Evolutionary conservation across 2,888 invertebrate species (phyloP).

Genomic region (Choreutis nemorana): DNA sequence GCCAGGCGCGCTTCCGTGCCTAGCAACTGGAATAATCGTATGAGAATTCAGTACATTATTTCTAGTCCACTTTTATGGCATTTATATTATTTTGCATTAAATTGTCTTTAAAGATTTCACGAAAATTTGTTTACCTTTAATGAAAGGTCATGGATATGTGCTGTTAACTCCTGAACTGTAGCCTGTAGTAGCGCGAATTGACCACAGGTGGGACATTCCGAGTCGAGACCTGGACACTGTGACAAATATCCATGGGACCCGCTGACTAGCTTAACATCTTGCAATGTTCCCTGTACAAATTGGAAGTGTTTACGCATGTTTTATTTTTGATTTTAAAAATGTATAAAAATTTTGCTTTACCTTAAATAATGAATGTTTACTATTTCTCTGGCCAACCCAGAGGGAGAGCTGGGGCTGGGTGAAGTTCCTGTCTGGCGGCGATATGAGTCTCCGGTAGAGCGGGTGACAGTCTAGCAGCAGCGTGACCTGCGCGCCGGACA

Average conservation of each 20-base stretch:
- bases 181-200: conserved; percentile 86
- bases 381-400: conserved; percentile 89
- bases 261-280: conserved; percentile 86
- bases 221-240: conserved; percentile 86
- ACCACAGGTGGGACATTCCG: conserved; percentile 90
- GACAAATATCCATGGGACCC: conserved; percentile 86
- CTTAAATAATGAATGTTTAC: conserved; percentile 87
- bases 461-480: conserved; percentile 88
- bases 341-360: conserved; percentile 41
- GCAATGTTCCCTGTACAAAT: conserved; percentile 86
- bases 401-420: conserved; percentile 76
- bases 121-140: conserved; percentile 80
- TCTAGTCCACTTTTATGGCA: too few relatives aligned
- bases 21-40: conserved; percentile 80
- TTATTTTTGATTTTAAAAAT: too few relatives aligned
- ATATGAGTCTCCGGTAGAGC: conserved; percentile 81
- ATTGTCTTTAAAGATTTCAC: too few relatives aligned
- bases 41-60: too few relatives aligned
- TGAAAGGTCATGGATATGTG: conserved; percentile 82
- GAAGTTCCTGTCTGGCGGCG: conserved; percentile 80
- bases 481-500: conserved; percentile 85
- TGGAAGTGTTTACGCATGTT: neutral
- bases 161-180: conserved; percentile 81
- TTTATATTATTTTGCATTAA: too few relatives aligned
- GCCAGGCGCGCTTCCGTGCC: conserved; percentile 80